A percentile compares a stretch with the other conserved stretches of the same genome.
Evolutionary conservation across 2,888 invertebrate species (phyloP).

Genomic region (Andrena trimmerana): DNA sequence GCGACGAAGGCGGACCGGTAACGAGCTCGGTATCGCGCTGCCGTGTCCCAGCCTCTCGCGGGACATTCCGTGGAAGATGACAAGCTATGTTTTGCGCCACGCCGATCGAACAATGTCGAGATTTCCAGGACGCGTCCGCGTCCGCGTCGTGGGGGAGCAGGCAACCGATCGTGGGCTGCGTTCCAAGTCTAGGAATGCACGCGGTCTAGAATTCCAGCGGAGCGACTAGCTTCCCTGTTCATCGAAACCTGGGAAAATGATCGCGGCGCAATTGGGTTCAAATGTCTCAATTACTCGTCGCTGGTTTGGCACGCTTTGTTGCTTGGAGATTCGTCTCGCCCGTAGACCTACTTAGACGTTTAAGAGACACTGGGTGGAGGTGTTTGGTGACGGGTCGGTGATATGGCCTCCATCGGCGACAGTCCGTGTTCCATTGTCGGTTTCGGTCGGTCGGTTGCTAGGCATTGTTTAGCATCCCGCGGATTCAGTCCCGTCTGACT

Average conservation of each 20-base stretch:
- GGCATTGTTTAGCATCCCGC: constrained; percentile 80
- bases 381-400: constrained; percentile 68
- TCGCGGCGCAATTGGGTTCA: not conserved
- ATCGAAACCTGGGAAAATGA: not conserved
- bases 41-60: constrained; percentile 24
- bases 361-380: constrained; percentile 50
- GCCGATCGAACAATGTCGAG: constrained; percentile 45
- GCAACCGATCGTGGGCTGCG: constrained; percentile 31
- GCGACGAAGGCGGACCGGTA: constrained; percentile 40
- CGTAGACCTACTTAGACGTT: constrained; percentile 4
- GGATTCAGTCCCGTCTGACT: constrained; percentile 78
- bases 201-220: constrained; percentile 29
- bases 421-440: constrained; percentile 77
- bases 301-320: no score
- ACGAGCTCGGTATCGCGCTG: constrained; percentile 41
- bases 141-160: not conserved
- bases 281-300: not conserved
- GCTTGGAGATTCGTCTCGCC: no score
- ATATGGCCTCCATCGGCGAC: constrained; percentile 72
- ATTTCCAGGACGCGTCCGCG: constrained; percentile 28
- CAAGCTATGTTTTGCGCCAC: constrained; percentile 54
- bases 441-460: constrained; percentile 70
- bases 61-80: constrained; percentile 46
- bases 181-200: constrained; percentile 23
- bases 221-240: not conserved